These are phyloP conservation scores for Tuta absoluta DNA, from an alignment of 2,888 invertebrate species.

Conservation along the genomic window DNA sequence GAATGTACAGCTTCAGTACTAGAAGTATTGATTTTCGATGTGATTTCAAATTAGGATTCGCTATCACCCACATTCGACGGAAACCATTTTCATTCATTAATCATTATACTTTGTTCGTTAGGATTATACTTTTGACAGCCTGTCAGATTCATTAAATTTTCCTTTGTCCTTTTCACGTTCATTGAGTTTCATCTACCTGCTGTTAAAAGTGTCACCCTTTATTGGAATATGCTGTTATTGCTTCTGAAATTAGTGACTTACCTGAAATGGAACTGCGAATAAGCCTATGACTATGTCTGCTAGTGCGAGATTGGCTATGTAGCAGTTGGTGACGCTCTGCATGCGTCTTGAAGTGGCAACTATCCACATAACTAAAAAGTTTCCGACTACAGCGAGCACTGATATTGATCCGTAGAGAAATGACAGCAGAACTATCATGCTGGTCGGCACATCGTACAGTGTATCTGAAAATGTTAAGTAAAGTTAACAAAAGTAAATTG, in stretches of 20 bases:
- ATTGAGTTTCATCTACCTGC: no score
- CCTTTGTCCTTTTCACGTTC: no score
- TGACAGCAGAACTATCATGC: conserved; percentile 87
- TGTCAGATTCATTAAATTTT: no score
- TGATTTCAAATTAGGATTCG: no score
- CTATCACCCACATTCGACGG: no score
- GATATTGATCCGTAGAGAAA: conserved; percentile 91
- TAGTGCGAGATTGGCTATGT: conserved; percentile 91
- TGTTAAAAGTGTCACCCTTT: no score
- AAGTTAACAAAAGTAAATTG: background rate
- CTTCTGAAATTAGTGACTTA: conserved; percentile 44
- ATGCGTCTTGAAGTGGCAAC: conserved; percentile 88
- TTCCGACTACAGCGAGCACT: conserved; percentile 89
- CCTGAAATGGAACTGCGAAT: conserved; percentile 90
- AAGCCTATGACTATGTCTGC: conserved; percentile 93
- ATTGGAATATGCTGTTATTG: no score
- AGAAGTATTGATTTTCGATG: no score
- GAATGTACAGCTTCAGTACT: no score
- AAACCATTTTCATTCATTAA: no score
- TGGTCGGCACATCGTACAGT: conserved; percentile 87
- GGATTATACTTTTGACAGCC: no score
- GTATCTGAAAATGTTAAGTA: conserved; percentile 67
- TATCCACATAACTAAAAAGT: conserved; percentile 92
- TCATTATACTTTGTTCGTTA: no score
- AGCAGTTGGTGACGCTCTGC: conserved; percentile 92